Evolutionary conservation across 2,888 invertebrate species (phyloP).

Genomic region (Fragum whitleyi): DNA sequence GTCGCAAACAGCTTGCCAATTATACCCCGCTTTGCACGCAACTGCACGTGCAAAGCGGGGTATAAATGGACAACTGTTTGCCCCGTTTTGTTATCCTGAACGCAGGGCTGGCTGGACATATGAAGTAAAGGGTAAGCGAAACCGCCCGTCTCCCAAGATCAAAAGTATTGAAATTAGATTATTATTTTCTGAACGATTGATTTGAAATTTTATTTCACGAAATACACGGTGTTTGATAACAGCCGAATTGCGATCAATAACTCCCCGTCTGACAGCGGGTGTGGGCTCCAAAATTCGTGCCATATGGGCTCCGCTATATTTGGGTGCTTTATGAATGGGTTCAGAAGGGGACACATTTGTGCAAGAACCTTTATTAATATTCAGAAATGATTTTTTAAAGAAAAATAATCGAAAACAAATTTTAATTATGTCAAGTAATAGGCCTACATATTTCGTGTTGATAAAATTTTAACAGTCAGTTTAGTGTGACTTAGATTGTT

Average conservation of each 20-base stretch:
- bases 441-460: no score
- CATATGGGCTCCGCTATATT: slow-evolving; percentile 58
- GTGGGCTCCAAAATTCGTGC: slow-evolving; percentile 46
- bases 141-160: slow-evolving; percentile 33
- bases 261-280: slow-evolving; percentile 34
- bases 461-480: no score
- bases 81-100: no score
- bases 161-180: slow-evolving; percentile 58
- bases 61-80: no score
- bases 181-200: slow-evolving; percentile 58
- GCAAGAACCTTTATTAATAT: neutral
- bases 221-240: slow-evolving; percentile 45
- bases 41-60: no score
- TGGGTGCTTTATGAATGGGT: slow-evolving; percentile 10
- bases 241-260: slow-evolving; percentile 43
- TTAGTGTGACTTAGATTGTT: no score
- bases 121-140: neutral
- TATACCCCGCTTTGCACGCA: no score
- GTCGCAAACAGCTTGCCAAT: no score
- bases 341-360: neutral
- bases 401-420: no score
- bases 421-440: no score
- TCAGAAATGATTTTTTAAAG: no score
- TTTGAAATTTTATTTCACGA: slow-evolving; percentile 56
- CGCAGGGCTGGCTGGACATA: no score